These are phyloP conservation scores for Drosophila sordidapex DNA, from an alignment of 2,888 invertebrate genomes.

Conservation along the genomic window DNA sequence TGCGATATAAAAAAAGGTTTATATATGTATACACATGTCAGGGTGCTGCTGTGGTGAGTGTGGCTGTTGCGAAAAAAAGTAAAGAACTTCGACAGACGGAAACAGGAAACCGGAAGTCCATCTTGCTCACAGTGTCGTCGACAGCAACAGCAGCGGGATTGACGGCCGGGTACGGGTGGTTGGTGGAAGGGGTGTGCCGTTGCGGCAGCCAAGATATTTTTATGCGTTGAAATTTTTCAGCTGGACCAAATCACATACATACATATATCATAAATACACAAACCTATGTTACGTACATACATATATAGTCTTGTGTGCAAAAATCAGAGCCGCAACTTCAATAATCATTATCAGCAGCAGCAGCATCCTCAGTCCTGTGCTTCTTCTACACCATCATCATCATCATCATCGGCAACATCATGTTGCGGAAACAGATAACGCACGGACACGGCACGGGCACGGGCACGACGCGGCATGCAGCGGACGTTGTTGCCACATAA, in stretches of 20 bases:
- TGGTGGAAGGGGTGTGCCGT: conserved; percentile 10
- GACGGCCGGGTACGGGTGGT: background rate
- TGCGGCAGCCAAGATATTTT: conserved; percentile 80
- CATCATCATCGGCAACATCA: conserved; percentile 61
- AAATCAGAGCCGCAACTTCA: conserved; percentile 70
- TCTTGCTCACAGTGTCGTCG: conserved; percentile 83
- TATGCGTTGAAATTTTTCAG: conserved; percentile 81
- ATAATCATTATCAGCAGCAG: conserved; percentile 76
- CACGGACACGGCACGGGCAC: conserved; percentile 70
- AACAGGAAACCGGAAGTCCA: conserved; percentile 86
- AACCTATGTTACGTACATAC: conserved; percentile 25
- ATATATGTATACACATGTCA: conserved; percentile 53
- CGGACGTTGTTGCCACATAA: conserved; percentile 74
- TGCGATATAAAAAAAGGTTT: conserved; percentile 71
- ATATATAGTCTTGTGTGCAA: conserved; percentile 52
- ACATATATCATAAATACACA: conserved; percentile 57
- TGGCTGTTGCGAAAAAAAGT: conserved; percentile 73
- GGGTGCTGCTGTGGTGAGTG: conserved; percentile 43
- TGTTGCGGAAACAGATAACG: conserved; percentile 84
- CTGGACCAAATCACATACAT: conserved; percentile 61
- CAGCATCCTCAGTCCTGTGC: conserved; percentile 31
- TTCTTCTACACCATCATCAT: conserved; percentile 35
- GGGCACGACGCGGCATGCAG: conserved; percentile 54
- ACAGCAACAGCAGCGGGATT: conserved; percentile 40
- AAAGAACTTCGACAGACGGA: conserved; percentile 83